Conservation (phyloP, 1,140 invertebrate genomes). For the Wasmannia auropunctata region DNA sequence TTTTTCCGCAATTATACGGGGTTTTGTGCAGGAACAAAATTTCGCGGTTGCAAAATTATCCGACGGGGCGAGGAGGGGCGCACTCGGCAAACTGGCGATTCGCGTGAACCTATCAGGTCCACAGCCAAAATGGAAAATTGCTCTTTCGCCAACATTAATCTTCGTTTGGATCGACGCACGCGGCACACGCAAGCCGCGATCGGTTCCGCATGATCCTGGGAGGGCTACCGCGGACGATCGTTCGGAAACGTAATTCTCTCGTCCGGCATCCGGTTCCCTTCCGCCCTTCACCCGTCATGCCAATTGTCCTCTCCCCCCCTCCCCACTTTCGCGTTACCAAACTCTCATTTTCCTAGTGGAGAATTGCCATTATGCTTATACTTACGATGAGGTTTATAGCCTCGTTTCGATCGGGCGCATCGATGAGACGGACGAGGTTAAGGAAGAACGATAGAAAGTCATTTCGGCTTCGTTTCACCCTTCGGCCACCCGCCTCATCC, state of each 20-base stretch:
- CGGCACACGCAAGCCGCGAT: conserved; percentile 20
- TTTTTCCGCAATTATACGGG: conserved; percentile 73
- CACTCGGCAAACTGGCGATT: conserved; percentile 18
- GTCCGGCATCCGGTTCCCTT: background rate
- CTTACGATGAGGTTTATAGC: conserved; percentile 61
- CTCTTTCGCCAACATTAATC: conserved; percentile 49
- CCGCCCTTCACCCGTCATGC: too few species aligned
- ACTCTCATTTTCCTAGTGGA: conserved; percentile 42
- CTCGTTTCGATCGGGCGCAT: conserved; percentile 56
- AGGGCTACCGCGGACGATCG: background rate
- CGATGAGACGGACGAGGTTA: conserved; percentile 60
- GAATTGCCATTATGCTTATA: conserved; percentile 58
- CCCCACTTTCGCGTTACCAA: conserved; percentile 26
- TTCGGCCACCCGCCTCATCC: background rate
- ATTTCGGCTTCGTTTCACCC: conserved; percentile 47
- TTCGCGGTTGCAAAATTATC: conserved; percentile 62
- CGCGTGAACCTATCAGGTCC: conserved; percentile 8
- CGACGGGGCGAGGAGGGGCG: background rate
- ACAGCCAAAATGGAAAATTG: conserved; percentile 38
- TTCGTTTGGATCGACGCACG: conserved; percentile 41
- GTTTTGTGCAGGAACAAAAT: conserved; percentile 62
- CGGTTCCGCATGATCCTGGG: conserved; percentile 16
- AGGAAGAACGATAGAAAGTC: conserved; percentile 68
- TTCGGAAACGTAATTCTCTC: conserved; percentile 41
- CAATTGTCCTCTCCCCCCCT: too few species aligned